These are phyloP conservation scores for Hoplodrina ambigua DNA, from an alignment of 2,888 invertebrate species.

Conservation along the genomic window DNA sequence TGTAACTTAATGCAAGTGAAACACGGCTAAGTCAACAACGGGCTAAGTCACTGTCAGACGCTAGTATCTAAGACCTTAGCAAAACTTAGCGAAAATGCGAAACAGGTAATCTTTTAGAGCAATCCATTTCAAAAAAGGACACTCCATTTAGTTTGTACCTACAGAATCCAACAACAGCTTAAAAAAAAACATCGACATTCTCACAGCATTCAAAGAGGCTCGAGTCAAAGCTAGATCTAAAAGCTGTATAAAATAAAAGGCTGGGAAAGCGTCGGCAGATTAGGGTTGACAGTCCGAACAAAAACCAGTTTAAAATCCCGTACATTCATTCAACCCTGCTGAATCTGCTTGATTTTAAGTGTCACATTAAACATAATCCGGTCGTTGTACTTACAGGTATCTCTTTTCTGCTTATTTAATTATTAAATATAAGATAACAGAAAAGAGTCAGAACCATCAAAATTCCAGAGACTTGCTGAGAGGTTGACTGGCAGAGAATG, in stretches of 20 bases:
- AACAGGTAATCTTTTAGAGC: not conserved
- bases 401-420: constrained; percentile 14
- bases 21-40: no score
- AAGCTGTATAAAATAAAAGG: constrained; percentile 44
- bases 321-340: not conserved
- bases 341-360: not conserved
- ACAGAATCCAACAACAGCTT: constrained; percentile 9
- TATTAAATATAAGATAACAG: constrained; percentile 9
- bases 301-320: not conserved
- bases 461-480: no score
- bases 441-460: not conserved
- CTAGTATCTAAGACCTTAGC: no score
- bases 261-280: constrained; percentile 23
- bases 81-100: not conserved
- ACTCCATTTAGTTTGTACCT: not conserved
- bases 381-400: not conserved
- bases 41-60: no score
- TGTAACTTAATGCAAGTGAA: no score
- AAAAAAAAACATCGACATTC: constrained; percentile 44
- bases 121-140: constrained; percentile 3
- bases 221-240: constrained; percentile 29
- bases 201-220: constrained; percentile 37
- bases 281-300: constrained; percentile 36
- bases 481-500: no score
- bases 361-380: constrained; percentile 3